Evolutionary conservation across 2,113 vertebrate species (phyloP).

Genomic region (Daboia siamensis): DNA sequence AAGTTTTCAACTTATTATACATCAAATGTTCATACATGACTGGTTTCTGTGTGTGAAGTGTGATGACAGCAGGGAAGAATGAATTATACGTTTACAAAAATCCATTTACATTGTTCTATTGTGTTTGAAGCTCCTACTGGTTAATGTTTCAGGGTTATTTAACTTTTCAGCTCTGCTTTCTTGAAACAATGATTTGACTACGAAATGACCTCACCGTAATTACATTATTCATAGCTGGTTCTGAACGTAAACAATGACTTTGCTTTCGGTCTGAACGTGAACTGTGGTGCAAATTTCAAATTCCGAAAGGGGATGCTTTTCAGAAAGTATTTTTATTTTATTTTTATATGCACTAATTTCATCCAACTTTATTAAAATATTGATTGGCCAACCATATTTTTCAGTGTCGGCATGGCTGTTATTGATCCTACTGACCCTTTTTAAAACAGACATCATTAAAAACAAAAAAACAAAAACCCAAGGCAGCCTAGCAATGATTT

Average conservation of each 20-base stretch:
- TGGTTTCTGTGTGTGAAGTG: neutral
- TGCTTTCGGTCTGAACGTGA: neutral
- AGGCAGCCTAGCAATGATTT: neutral
- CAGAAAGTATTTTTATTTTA: neutral
- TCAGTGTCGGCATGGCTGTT: neutral
- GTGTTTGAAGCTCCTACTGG: neutral
- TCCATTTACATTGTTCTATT: neutral
- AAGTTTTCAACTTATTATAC: neutral
- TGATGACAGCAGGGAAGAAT: neutral
- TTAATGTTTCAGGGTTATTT: neutral
- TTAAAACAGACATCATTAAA: neutral
- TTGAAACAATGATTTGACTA: neutral
- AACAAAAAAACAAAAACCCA: neutral
- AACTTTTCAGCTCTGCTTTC: neutral
- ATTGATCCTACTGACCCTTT: neutral
- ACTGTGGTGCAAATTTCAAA: neutral
- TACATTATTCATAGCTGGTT: neutral
- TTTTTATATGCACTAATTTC: neutral
- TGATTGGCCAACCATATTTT: neutral
- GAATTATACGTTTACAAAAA: neutral
- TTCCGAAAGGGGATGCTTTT: neutral
- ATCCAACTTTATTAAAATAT: neutral
- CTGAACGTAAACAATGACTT: neutral
- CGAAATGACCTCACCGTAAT: neutral
- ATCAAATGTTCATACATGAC: neutral